phyloP scores from a whole-genome alignment of 2,888 invertebrate species.

The Rhorus exstirpatorius region DNA sequence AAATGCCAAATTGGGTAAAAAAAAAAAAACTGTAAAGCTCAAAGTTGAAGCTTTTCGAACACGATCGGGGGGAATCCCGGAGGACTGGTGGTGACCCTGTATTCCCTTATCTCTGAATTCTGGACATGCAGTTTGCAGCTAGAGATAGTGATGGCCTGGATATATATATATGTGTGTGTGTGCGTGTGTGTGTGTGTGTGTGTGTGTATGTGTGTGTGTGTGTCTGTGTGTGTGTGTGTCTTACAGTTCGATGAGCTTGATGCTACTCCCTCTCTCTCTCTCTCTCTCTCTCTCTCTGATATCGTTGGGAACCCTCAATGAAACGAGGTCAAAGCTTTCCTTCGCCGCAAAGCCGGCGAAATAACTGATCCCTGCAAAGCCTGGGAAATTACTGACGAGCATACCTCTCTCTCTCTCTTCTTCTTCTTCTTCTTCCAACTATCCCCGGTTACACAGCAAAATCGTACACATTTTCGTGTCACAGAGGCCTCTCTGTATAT shows the following conservation, averaged over 20 bases:
- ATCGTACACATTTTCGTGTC: not conserved
- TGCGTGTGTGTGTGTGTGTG: too few relatives aligned
- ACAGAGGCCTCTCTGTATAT: too few relatives aligned
- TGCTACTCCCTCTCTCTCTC: slow-evolving; percentile 3
- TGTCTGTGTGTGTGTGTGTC: too few relatives aligned
- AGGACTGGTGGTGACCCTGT: not conserved
- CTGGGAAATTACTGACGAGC: slow-evolving; percentile 65
- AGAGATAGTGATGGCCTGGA: slow-evolving; percentile 13
- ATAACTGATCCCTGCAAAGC: slow-evolving; percentile 67
- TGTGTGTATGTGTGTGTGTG: too few relatives aligned
- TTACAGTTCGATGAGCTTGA: slow-evolving; percentile 41
- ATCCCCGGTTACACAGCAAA: not conserved
- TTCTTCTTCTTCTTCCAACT: slow-evolving; percentile 18
- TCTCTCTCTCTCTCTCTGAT: slow-evolving; percentile 24
- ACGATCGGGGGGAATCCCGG: not conserved
- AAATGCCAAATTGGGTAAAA: not conserved
- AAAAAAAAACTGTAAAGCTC: not conserved
- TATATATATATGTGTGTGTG: too few relatives aligned
- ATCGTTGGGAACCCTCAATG: slow-evolving; percentile 57
- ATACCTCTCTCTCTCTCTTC: slow-evolving; percentile 12
- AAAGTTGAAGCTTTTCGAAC: not conserved
- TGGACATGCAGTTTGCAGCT: slow-evolving; percentile 3
- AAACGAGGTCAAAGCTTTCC: slow-evolving; percentile 73
- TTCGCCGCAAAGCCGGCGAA: slow-evolving; percentile 64
- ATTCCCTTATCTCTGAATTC: not conserved